Conservation (phyloP, 2,888 invertebrate species). For the Embidobia sp. region DNA sequence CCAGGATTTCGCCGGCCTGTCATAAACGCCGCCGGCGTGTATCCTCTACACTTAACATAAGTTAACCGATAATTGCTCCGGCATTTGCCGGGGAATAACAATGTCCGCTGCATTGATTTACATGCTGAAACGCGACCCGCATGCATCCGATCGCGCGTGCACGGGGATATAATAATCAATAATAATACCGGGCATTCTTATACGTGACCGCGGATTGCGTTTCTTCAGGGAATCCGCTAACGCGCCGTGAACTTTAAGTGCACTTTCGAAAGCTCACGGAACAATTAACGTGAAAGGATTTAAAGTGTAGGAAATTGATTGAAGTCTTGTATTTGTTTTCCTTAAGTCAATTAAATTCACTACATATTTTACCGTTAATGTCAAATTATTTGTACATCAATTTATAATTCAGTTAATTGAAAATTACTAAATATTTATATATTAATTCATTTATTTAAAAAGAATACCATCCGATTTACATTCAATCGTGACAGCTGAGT, state of each 20-base stretch:
- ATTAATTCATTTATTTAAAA: too few relatives aligned
- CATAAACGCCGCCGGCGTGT: constrained; percentile 70
- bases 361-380: too few relatives aligned
- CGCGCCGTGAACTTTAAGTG: constrained; percentile 43
- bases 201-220: constrained; percentile 26
- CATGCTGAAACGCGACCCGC: constrained; percentile 59
- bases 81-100: constrained; percentile 63
- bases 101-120: constrained; percentile 62
- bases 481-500: too few relatives aligned
- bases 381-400: too few relatives aligned
- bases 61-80: constrained; percentile 72
- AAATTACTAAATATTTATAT: too few relatives aligned
- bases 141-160: constrained; percentile 56
- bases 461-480: too few relatives aligned
- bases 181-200: constrained; percentile 44
- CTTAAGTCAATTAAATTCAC: too few relatives aligned
- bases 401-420: too few relatives aligned
- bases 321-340: too few relatives aligned
- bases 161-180: constrained; percentile 62
- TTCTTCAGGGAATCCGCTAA: constrained; percentile 50
- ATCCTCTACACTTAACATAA: constrained; percentile 74
- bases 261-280: constrained; percentile 43
- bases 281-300: constrained; percentile 30
- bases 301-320: too few relatives aligned
- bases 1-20: constrained; percentile 68